These are phyloP conservation scores for Ameiurus melas DNA, from an alignment of 2,113 vertebrate species.

Conservation along the genomic window DNA sequence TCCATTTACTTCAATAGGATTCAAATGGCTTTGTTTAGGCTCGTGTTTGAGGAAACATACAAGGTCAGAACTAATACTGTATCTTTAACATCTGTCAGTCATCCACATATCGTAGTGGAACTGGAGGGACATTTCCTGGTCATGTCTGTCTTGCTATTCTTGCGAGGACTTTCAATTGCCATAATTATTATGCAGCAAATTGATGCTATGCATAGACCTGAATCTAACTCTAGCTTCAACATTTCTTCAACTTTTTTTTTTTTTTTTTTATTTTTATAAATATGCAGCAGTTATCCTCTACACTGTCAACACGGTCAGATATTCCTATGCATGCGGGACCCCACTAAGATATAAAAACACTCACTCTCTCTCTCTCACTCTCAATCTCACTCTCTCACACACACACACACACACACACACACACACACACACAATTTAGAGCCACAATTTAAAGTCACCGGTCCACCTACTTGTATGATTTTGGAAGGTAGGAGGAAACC, in stretches of 20 bases:
- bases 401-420: too few species aligned
- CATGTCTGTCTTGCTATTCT: background rate
- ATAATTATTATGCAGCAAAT: background rate
- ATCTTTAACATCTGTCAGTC: background rate
- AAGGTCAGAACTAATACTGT: background rate
- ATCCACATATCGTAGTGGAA: background rate
- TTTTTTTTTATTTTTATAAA: too few species aligned
- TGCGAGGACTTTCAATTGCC: background rate
- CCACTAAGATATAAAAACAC: background rate
- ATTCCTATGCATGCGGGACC: background rate
- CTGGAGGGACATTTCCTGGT: background rate
- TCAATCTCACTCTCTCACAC: too few species aligned
- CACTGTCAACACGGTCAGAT: background rate
- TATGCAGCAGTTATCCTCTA: background rate
- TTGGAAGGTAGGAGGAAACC: background rate
- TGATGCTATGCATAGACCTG: background rate
- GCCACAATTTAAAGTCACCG: background rate
- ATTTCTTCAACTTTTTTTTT: too few species aligned
- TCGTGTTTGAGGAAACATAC: background rate
- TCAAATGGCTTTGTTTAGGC: background rate
- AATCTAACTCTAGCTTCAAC: background rate
- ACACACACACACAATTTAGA: background rate
- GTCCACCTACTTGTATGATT: background rate
- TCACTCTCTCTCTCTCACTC: background rate
- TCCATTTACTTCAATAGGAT: background rate